A percentile compares a stretch with the other conserved stretches of the same genome.
phyloP scores from a whole-genome alignment of 2,888 invertebrate genomes.

The Dinocampus coccinellae region DNA sequence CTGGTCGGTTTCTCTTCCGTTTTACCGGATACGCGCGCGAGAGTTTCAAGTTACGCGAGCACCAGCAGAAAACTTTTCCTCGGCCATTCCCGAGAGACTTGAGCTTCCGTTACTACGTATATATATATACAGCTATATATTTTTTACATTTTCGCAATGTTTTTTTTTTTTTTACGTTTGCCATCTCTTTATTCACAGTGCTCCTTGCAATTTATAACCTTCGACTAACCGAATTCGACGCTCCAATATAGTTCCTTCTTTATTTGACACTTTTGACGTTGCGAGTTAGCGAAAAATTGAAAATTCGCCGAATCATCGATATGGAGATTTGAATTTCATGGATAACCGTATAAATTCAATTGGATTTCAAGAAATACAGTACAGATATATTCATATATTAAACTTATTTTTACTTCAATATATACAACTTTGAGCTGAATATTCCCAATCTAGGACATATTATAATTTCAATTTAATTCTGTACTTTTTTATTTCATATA shows the following conservation, averaged over 20 bases:
- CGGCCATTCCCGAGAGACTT: slow-evolving; percentile 58
- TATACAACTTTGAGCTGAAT: not conserved
- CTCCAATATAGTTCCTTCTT: slow-evolving; percentile 42
- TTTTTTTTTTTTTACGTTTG: slow-evolving; percentile 4
- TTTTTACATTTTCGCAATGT: slow-evolving; percentile 17
- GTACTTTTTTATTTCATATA: not conserved
- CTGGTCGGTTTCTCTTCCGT: slow-evolving; percentile 54
- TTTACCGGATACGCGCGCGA: slow-evolving; percentile 55
- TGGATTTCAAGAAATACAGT: not conserved
- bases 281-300: slow-evolving; percentile 28
- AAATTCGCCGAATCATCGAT: slow-evolving; percentile 23
- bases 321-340: slow-evolving; percentile 8
- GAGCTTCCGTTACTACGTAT: slow-evolving; percentile 41
- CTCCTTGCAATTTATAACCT: slow-evolving; percentile 62
- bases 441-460: not conserved
- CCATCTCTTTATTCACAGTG: slow-evolving; percentile 37
- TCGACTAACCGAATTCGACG: slow-evolving; percentile 62
- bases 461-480: not conserved
- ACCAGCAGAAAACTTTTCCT: slow-evolving; percentile 61
- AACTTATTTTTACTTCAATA: not conserved
- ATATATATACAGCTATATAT: slow-evolving; percentile 13
- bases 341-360: not conserved
- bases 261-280: slow-evolving; percentile 42
- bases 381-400: not conserved
- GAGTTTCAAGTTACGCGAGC: slow-evolving; percentile 64